Evolutionary conservation across 1,140 invertebrate species (phyloP).

Genomic region (Orussus abietinus): DNA sequence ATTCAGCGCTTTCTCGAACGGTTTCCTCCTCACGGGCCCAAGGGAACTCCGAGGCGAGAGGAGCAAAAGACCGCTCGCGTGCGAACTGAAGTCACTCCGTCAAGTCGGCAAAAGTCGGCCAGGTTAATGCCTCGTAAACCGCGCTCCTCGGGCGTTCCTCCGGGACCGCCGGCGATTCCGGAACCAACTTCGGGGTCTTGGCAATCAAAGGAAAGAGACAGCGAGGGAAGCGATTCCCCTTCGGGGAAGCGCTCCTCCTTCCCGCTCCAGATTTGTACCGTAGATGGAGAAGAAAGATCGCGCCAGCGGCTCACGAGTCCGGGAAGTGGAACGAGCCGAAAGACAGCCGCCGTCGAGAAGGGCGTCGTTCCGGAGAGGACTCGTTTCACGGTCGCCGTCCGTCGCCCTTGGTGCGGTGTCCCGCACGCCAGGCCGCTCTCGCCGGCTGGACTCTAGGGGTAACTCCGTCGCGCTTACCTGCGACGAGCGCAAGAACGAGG

Average conservation of each 20-base stretch:
- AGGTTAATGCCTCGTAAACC: slow-evolving; percentile 23
- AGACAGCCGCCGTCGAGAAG: too few species aligned
- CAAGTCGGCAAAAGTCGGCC: slow-evolving; percentile 19
- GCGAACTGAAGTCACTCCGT: slow-evolving; percentile 21
- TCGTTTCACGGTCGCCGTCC: slow-evolving; percentile 1
- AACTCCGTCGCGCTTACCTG: slow-evolving; percentile 28
- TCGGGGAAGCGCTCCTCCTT: too few species aligned
- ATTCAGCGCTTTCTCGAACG: too few species aligned
- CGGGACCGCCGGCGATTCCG: too few species aligned
- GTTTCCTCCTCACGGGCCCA: too few species aligned
- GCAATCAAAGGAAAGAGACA: not conserved
- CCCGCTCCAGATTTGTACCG: too few species aligned
- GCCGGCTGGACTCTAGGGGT: not conserved
- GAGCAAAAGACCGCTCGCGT: too few species aligned
- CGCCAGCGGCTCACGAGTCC: not conserved
- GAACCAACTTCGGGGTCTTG: not conserved
- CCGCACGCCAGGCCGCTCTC: not conserved
- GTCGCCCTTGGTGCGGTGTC: slow-evolving; percentile 1
- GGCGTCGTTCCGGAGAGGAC: too few species aligned
- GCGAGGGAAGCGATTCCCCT: too few species aligned
- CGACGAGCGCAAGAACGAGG: slow-evolving; percentile 23
- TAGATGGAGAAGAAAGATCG: not conserved
- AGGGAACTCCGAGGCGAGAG: too few species aligned
- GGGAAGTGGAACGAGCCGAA: not conserved
- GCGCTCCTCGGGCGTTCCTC: not conserved